phyloP scores from a whole-genome alignment of 2,888 invertebrate species.

The Andrena flavipes region DNA sequence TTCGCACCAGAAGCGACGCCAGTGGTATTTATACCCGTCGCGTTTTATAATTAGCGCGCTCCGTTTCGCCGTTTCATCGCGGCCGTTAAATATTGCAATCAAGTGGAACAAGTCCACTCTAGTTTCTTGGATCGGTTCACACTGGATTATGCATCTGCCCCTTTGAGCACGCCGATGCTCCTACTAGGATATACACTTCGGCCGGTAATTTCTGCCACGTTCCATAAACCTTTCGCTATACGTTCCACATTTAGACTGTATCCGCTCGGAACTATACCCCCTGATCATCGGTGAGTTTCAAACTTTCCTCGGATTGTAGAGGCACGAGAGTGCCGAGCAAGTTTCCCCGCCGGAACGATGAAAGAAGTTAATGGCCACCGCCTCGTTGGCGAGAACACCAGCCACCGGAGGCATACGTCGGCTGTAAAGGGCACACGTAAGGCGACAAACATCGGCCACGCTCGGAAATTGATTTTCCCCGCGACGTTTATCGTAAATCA shows the following conservation, averaged over 20 bases:
- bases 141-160: not conserved
- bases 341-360: not conserved
- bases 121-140: not conserved
- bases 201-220: not conserved
- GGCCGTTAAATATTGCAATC: not conserved
- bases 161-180: not conserved
- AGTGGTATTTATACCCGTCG: not conserved
- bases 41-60: not conserved
- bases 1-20: conserved; percentile 16
- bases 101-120: not conserved
- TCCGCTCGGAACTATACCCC: not conserved
- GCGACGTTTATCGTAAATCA: conserved; percentile 59
- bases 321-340: too few relatives aligned
- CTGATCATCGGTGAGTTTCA: not conserved
- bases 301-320: not conserved
- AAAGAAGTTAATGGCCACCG: not conserved
- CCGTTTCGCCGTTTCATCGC: conserved; percentile 11
- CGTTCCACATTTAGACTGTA: conserved; percentile 8
- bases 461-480: conserved; percentile 57
- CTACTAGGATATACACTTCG: not conserved
- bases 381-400: not conserved
- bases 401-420: not conserved
- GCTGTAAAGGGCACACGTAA: not conserved
- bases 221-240: not conserved
- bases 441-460: not conserved